These are phyloP conservation scores for Gobio gobio DNA, from an alignment of 2,113 vertebrate genomes.

Conservation along the genomic window DNA sequence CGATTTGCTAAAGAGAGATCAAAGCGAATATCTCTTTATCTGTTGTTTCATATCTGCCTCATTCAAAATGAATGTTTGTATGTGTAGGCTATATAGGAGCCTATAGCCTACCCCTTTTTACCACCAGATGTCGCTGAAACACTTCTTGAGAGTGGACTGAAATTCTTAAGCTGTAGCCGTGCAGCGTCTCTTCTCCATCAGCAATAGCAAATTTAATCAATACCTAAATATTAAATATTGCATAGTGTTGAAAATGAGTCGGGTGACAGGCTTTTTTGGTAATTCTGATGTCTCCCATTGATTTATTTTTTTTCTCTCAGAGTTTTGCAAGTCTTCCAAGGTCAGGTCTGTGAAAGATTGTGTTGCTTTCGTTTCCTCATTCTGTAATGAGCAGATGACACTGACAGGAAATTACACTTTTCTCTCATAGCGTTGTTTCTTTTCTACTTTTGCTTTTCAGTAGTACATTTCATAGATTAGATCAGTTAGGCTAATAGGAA, in stretches of 20 bases:
- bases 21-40: too few species aligned
- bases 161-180: neutral
- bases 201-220: neutral
- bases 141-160: neutral
- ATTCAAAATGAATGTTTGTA: neutral
- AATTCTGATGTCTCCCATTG: neutral
- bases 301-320: neutral
- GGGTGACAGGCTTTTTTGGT: neutral
- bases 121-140: constrained; percentile 44
- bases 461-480: neutral
- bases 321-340: neutral
- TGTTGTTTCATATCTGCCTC: too few species aligned
- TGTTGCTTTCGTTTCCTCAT: constrained; percentile 47
- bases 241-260: neutral
- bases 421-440: neutral
- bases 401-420: constrained; percentile 40
- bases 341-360: neutral
- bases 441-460: neutral
- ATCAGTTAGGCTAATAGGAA: neutral
- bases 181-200: neutral
- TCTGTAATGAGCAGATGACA: constrained; percentile 17
- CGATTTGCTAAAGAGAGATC: too few species aligned
- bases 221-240: neutral
- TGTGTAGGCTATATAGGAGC: too few species aligned
- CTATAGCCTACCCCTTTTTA: neutral